These are phyloP conservation scores for Ennomos fuscantarius DNA, from an alignment of 2,888 invertebrate species.

Conservation along the genomic window DNA sequence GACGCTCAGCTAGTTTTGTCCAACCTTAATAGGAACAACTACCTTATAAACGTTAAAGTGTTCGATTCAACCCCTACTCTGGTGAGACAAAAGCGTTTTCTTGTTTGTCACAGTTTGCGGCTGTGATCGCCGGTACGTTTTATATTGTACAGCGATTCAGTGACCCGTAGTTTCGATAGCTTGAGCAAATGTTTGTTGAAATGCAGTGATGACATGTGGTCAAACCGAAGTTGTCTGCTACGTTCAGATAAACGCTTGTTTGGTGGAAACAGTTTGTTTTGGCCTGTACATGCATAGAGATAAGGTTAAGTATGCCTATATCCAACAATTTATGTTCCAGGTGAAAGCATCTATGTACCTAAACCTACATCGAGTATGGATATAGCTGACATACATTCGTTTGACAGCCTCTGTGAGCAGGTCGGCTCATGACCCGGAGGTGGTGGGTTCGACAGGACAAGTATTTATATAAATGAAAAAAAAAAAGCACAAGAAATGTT, in stretches of 20 bases:
- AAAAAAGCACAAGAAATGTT: no score
- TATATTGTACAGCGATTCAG: conserved; percentile 18
- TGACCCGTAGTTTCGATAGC: conserved; percentile 23
- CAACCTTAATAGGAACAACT: neutral
- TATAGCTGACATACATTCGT: no score
- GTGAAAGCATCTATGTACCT: no score
- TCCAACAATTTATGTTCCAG: no score
- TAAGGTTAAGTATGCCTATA: no score
- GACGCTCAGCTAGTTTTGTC: no score
- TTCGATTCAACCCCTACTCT: conserved; percentile 23
- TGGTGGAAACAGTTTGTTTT: neutral
- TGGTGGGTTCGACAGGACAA: no score
- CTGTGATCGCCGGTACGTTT: conserved; percentile 11
- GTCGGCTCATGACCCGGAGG: no score
- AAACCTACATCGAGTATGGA: no score
- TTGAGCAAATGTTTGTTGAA: conserved; percentile 24
- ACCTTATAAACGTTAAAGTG: conserved; percentile 17
- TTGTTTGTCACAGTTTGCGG: conserved; percentile 23
- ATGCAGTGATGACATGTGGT: conserved; percentile 18
- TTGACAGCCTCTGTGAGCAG: no score
- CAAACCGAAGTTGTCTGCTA: neutral
- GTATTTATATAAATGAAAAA: no score
- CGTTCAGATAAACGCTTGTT: conserved; percentile 1
- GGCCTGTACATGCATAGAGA: no score
- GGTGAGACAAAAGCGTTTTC: conserved; percentile 28